Base-by-base conservation (phyloP, 2,888 invertebrate genomes). In the Seira sanloemensis region DNA sequence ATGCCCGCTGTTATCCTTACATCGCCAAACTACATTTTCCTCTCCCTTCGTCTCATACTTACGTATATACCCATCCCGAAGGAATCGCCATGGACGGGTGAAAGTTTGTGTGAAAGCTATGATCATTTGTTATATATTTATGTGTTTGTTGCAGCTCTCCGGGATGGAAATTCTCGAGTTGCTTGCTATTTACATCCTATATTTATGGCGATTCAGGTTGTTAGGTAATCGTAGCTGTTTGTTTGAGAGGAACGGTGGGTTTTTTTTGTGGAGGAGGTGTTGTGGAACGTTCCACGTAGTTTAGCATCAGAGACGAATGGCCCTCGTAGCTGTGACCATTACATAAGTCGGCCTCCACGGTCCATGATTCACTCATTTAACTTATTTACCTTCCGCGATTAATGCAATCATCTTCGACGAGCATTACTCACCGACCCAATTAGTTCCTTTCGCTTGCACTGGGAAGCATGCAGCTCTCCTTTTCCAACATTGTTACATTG, bases 361-460 rank as follows among this genome's bases (percentile, higher is more conserved):
- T 81, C 81, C 81, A 76, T 81, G 81, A 71, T 81, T 81, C 81
- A 81, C 81, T 81, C 76, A 81, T 85, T 79, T 78, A 78, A 78
- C 82, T 84, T 77, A 71, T 68, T 79, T 68, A 80, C 66, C 78
- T 80, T 84, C 78, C 58, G 78, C 79, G 86, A 86, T 84, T 87
- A 86, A 87, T 82, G 86, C 80, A 87, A 87, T 87, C 86, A 87
- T 86, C 81, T 80, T 80, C 76, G 71, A 76, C 69, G 80, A 84
- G 86, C 86, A 87, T 87, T 86, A 86, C 86, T 87, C 86, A 84
- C 84, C 68, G 86, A 84, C 75, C 84, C 85, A 87, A 87, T 87
- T 87, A 87, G 86, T 84, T 84, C 75, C 84, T 80, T 68, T 80
- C 78, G 71, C 74, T 85, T 50, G 2, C n/a, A n/a, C n/a, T n/a